These are phyloP conservation scores for Andricus curvator DNA, from an alignment of 2,888 invertebrate genomes.

Conservation along the genomic window DNA sequence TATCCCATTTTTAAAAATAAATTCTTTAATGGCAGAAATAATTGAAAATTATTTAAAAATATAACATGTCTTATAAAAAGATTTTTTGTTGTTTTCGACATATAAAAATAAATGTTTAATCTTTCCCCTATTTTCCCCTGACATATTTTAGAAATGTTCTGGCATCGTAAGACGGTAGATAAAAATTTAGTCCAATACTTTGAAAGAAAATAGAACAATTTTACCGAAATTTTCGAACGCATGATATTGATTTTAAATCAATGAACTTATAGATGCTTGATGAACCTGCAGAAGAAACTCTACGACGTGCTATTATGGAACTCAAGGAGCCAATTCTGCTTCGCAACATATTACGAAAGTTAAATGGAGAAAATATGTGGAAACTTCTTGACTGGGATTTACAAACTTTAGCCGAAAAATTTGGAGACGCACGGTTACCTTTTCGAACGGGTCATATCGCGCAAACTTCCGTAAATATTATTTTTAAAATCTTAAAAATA, in stretches of 20 bases:
- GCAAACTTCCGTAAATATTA: conserved; percentile 71
- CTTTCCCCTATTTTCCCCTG: too few species aligned
- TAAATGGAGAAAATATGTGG: conserved; percentile 78
- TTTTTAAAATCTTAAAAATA: conserved; percentile 11
- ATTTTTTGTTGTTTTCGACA: too few species aligned
- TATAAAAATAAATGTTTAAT: too few species aligned
- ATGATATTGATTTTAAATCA: background rate
- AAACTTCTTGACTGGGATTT: conserved; percentile 82
- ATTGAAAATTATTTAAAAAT: too few species aligned
- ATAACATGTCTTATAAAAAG: too few species aligned
- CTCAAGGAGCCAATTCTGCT: conserved; percentile 80
- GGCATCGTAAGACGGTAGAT: too few species aligned
- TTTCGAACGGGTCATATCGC: conserved; percentile 80
- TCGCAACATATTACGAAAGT: conserved; percentile 76
- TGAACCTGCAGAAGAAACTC: conserved; percentile 46
- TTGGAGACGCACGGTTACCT: conserved; percentile 81
- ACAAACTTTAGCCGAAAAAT: conserved; percentile 81
- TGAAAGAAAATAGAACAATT: background rate
- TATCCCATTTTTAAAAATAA: too few species aligned
- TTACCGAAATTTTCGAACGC: background rate
- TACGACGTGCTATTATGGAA: conserved; percentile 61
- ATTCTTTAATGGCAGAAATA: too few species aligned
- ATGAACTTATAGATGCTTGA: background rate
- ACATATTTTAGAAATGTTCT: too few species aligned
- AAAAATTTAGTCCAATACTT: too few species aligned